These are phyloP conservation scores for Peromyscus eremicus DNA, from an alignment of 2,797 vertebrate species.

Conservation along the genomic window DNA sequence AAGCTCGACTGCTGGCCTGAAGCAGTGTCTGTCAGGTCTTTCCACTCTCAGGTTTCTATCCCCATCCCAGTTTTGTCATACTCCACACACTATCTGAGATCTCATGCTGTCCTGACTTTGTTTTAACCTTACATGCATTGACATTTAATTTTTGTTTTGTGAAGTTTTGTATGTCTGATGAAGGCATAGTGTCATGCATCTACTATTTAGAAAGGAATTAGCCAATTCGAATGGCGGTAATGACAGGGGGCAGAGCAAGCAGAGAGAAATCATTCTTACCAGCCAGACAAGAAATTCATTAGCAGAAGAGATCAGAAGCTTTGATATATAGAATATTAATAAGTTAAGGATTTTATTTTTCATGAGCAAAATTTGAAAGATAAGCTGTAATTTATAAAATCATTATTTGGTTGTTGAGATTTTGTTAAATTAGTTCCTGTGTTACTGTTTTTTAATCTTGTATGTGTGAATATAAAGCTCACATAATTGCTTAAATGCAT, in stretches of 20 bases:
- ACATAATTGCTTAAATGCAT: conserved; percentile 60
- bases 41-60: neutral
- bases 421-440: conserved; percentile 69
- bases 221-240: neutral
- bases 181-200: neutral
- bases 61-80: neutral
- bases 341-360: conserved; percentile 57
- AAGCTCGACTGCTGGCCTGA: neutral
- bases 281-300: neutral
- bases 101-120: neutral
- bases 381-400: conserved; percentile 52
- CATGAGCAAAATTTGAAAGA: conserved; percentile 3
- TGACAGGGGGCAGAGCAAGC: neutral
- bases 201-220: conserved; percentile 4
- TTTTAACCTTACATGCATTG: neutral
- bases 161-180: neutral
- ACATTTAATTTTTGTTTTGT: neutral
- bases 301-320: conserved; percentile 18
- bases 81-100: neutral
- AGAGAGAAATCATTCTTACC: neutral
- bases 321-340: conserved; percentile 32
- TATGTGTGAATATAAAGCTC: neutral
- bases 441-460: conserved; percentile 61
- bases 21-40: neutral
- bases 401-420: conserved; percentile 60